Evolutionary conservation across 1,140 invertebrate species (phyloP).

Genomic region (Spodoptera litura): DNA sequence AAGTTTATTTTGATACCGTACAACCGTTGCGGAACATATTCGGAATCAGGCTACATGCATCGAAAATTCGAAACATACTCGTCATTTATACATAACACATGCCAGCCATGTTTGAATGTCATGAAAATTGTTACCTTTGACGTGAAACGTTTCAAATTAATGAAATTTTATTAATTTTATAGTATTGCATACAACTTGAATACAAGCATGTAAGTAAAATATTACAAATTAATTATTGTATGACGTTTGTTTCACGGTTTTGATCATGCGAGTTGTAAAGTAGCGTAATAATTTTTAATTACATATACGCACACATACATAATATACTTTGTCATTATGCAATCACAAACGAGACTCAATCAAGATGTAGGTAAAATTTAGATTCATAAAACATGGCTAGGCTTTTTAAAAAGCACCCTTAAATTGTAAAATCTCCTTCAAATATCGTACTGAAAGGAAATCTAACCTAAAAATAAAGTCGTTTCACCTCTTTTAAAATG

Average conservation of each 20-base stretch:
- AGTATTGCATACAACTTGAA: slow-evolving; percentile 11
- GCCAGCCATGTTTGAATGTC: slow-evolving; percentile 21
- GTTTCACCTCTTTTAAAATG: background rate
- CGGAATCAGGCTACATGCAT: slow-evolving; percentile 5
- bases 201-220: background rate
- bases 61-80: background rate
- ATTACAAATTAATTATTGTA: no score
- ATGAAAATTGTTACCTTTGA: slow-evolving; percentile 33
- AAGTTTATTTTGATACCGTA: slow-evolving; percentile 11
- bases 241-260: no score
- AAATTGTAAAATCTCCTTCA: background rate
- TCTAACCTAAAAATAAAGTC: slow-evolving; percentile 2
- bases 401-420: background rate
- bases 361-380: no score
- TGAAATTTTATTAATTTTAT: slow-evolving; percentile 9
- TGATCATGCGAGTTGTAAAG: no score
- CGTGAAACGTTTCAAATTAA: slow-evolving; percentile 32
- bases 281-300: no score
- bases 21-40: slow-evolving; percentile 17
- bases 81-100: slow-evolving; percentile 34
- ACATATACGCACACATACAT: no score
- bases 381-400: no score
- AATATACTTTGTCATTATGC: no score
- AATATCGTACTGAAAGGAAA: background rate
- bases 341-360: no score